These are phyloP conservation scores for Cherax destructor DNA, from an alignment of 1,140 invertebrate species.

Conservation along the genomic window DNA sequence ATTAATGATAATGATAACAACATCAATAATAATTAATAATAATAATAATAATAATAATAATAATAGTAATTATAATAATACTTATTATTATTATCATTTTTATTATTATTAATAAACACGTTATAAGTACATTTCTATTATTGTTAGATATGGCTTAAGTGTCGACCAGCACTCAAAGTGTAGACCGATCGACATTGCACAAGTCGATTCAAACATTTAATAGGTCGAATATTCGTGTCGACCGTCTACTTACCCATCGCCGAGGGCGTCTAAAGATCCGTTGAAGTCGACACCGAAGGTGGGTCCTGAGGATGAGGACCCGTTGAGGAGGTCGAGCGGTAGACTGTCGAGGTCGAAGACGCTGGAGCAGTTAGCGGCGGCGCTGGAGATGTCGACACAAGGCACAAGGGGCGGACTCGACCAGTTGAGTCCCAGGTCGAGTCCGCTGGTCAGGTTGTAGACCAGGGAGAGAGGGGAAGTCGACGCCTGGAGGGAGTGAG, in stretches of 20 bases:
- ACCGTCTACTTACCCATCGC: slow-evolving; percentile 23
- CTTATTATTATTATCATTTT: no score
- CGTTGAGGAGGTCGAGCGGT: slow-evolving; percentile 47
- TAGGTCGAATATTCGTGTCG: neutral
- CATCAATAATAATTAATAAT: no score
- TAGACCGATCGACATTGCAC: no score
- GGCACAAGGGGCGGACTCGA: slow-evolving; percentile 44
- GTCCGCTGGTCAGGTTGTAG: slow-evolving; percentile 47
- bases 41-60: no score
- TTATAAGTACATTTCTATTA: no score
- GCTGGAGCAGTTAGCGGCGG: slow-evolving; percentile 29
- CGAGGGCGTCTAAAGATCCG: slow-evolving; percentile 32
- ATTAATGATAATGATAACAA: no score
- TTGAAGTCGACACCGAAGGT: slow-evolving; percentile 34
- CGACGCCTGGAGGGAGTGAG: slow-evolving; percentile 7
- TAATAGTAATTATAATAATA: no score
- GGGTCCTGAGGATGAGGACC: slow-evolving; percentile 26
- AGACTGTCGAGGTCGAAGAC: slow-evolving; percentile 43
- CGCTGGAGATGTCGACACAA: slow-evolving; percentile 11
- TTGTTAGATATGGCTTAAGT: neutral
- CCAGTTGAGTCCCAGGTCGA: slow-evolving; percentile 51
- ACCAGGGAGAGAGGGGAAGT: slow-evolving; percentile 44
- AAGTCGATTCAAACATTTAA: neutral
- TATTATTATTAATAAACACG: no score
- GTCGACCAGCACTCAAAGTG: no score